Percentiles rank a stretch among this genome's conserved stretches.
phyloP scores from a whole-genome alignment of 2,888 invertebrate species.

The Tridacna crocea region DNA sequence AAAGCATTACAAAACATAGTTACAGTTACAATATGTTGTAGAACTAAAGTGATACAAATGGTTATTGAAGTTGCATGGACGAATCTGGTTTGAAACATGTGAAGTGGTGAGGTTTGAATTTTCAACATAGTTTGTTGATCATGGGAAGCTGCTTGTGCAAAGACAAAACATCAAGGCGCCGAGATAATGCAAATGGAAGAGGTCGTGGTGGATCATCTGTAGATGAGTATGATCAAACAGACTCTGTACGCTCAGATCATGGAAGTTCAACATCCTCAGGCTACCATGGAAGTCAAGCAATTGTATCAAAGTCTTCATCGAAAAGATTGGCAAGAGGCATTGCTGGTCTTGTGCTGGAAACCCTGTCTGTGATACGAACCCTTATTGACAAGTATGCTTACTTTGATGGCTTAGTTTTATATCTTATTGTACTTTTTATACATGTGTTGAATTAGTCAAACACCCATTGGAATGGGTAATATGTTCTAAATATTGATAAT shows the following conservation, averaged over 20 bases:
- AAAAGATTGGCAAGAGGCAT: conserved; percentile 86
- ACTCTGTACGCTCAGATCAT: conserved; percentile 46
- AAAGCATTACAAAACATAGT: too few relatives aligned
- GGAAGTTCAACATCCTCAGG: conserved; percentile 62
- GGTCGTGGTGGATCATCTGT: conserved; percentile 29
- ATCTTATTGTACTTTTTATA: too few relatives aligned
- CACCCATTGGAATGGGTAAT: too few relatives aligned
- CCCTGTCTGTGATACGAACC: conserved; percentile 91
- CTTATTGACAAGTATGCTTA: conserved; percentile 92
- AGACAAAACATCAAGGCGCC: conserved; percentile 84
- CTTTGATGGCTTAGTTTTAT: too few relatives aligned
- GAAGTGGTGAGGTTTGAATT: too few relatives aligned
- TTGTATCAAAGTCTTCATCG: conserved; percentile 45
- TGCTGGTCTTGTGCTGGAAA: conserved; percentile 92
- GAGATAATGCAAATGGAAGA: conserved; percentile 44
- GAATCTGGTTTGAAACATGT: too few relatives aligned
- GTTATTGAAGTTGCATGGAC: too few relatives aligned
- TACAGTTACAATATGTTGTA: too few relatives aligned
- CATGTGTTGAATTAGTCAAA: too few relatives aligned
- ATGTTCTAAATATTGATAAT: too few relatives aligned
- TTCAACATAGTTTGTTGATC: conserved; percentile 2
- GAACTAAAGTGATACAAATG: too few relatives aligned
- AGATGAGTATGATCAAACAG: conserved; percentile 41
- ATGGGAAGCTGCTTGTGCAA: conserved; percentile 93
- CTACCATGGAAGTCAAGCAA: conserved; percentile 65